Conservation (phyloP, 2,888 invertebrate genomes). For the Drosophila paranaensis region DNA sequence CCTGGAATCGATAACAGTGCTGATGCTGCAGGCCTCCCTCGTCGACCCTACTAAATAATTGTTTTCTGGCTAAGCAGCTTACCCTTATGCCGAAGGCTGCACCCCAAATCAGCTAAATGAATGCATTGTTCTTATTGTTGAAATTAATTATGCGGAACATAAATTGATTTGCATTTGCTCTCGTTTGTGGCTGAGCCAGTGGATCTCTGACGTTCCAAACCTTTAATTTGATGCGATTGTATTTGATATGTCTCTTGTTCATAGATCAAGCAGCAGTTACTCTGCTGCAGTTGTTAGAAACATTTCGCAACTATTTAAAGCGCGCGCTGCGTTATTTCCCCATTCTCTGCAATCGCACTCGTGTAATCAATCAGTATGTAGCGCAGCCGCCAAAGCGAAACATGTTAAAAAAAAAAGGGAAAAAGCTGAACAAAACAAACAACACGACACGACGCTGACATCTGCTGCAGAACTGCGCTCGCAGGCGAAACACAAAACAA, state of each 20-base stretch:
- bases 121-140: conserved; percentile 16
- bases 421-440: conserved; percentile 20
- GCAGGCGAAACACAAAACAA: conserved; percentile 44
- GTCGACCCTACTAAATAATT: conserved; percentile 38
- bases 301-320: conserved; percentile 33
- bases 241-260: conserved; percentile 2
- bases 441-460: conserved; percentile 48
- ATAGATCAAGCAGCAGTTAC: conserved; percentile 1
- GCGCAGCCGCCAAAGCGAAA: conserved; percentile 36
- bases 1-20: conserved; percentile 10
- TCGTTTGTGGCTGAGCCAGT: neutral
- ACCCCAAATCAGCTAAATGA: conserved; percentile 14
- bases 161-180: conserved; percentile 14
- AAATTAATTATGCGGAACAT: conserved; percentile 4
- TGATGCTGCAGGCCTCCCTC: neutral
- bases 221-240: conserved; percentile 53
- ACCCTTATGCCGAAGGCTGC: conserved; percentile 10
- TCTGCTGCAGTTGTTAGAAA: conserved; percentile 49
- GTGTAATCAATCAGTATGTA: conserved; percentile 81
- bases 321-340: conserved; percentile 37
- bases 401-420: conserved; percentile 38
- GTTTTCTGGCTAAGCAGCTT: conserved; percentile 41
- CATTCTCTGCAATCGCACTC: conserved; percentile 60
- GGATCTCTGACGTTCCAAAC: conserved; percentile 31
- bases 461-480: conserved; percentile 61